Evolutionary conservation across 2,888 invertebrate genomes (phyloP), one percentile per base, ranked within the genome.

Genomic region (Cephus pygmeus): DNA sequence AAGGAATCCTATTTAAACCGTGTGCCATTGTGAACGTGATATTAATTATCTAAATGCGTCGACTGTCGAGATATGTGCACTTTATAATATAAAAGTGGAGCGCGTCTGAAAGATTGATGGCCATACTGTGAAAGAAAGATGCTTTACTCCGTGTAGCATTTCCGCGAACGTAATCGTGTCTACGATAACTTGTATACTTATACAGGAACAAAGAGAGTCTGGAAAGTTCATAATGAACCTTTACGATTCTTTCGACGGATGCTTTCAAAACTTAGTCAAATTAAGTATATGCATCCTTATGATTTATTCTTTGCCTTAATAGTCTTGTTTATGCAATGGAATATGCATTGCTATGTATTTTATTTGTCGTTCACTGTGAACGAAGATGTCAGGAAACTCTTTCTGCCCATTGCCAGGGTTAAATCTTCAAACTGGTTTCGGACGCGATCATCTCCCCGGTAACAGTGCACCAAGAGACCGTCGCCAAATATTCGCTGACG

Each of bases 401-500:
- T 40, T 40, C 40, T 56, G 9, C 23, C 56, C 56, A 56, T 56
- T 23, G 23, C 56, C 56, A 23, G 56, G 56, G 23, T 56, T 56
- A 56, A 56, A 56, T 56, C 56, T 56, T 56, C 9, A 56, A 56
- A 56, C 56, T 56, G 56, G 56, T 56, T 56, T 56, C 23, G 9
- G 23, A 9, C 56, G 56, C 56, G 23, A 56, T 56, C 56, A 56
- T 56, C 56, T 56, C 56, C 23, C 23, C 23, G 56, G 56, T 23
- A 56, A 56, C 56, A 23, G 23, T 56, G 56, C 56, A 56, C 56
- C 23, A 56, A 56, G 56, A 56, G 56, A 73, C n/a, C 73, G 75
- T 78, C 80, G 73, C 75, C 77, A 80, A 76, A 81, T 78, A 79
- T 81, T 80, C 73, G 77, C 81, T 81, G 80, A 79, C 75, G 78